Conservation (phyloP, 2,888 invertebrate species). For the Ceratothoa steindachneri region DNA sequence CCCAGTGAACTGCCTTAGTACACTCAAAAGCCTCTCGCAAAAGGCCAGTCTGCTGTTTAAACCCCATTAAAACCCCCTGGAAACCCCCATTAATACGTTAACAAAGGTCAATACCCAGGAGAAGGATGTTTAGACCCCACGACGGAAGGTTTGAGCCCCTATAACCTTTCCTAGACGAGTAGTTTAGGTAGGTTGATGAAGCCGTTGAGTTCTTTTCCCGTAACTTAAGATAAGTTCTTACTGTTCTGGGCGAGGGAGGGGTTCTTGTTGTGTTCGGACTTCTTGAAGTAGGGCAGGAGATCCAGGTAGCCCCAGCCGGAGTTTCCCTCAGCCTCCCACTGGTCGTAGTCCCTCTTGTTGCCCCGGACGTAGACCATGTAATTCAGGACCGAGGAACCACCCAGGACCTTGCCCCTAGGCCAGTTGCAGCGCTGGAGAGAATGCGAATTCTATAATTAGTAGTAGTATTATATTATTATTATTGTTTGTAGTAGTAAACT, state of each 20-base stretch:
- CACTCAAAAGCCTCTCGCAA: too few relatives aligned
- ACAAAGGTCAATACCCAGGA: too few relatives aligned
- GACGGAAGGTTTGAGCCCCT: too few relatives aligned
- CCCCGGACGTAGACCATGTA: constrained; percentile 89
- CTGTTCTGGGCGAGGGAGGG: constrained; percentile 68
- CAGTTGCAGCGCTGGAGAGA: constrained; percentile 71
- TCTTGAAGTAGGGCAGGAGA: constrained; percentile 72
- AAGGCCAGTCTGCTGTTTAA: too few relatives aligned
- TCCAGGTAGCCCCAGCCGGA: constrained; percentile 82
- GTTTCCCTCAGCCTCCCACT: constrained; percentile 79
- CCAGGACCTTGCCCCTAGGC: constrained; percentile 82
- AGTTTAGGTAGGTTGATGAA: too few relatives aligned
- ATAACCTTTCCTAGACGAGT: too few relatives aligned
- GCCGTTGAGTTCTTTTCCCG: too few relatives aligned
- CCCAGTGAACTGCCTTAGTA: too few relatives aligned
- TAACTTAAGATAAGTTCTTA: too few relatives aligned
- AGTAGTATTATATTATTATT: not conserved
- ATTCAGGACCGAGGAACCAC: constrained; percentile 84
- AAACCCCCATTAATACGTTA: too few relatives aligned
- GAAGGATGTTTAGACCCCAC: too few relatives aligned
- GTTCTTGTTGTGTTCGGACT: constrained; percentile 80
- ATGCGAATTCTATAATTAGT: not conserved
- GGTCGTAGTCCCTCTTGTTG: constrained; percentile 75
- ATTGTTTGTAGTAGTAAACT: not conserved
- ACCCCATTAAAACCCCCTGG: too few relatives aligned